Conservation (phyloP, 2,797 vertebrate species). For the Uromys caudimaculatus region DNA sequence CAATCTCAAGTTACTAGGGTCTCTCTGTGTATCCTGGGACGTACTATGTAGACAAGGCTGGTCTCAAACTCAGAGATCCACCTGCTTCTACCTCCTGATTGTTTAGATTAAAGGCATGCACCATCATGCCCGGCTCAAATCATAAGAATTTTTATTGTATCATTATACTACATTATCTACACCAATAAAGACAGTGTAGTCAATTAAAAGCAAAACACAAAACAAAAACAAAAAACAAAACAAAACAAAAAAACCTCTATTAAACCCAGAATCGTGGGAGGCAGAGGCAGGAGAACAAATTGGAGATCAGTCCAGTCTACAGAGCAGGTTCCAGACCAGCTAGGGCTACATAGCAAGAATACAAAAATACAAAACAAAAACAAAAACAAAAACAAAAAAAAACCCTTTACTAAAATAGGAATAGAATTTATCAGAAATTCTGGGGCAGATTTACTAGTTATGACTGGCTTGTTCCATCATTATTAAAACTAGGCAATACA, state of each 20-base stretch:
- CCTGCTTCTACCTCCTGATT: not conserved
- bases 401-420: slow-evolving; percentile 28
- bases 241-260: not conserved
- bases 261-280: not conserved
- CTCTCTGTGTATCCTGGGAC: not conserved
- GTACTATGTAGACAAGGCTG: too few species aligned
- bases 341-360: not conserved
- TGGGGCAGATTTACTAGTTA: slow-evolving; percentile 36
- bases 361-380: not conserved
- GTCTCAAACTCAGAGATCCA: not conserved
- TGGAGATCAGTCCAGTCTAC: not conserved
- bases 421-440: slow-evolving; percentile 34
- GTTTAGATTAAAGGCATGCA: not conserved
- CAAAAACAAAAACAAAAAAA: slow-evolving; percentile 17
- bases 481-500: slow-evolving; percentile 58
- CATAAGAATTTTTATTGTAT: not conserved
- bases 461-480: slow-evolving; percentile 13
- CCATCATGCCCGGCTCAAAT: slow-evolving; percentile 7
- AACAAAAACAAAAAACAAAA: too few species aligned
- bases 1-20: slow-evolving; percentile 10
- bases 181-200: slow-evolving; percentile 48
- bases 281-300: not conserved
- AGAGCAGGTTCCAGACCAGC: not conserved
- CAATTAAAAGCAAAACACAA: not conserved
- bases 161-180: slow-evolving; percentile 36